A percentile compares a stretch with the other conserved stretches of the same genome.
Conservation (phyloP, 2,113 vertebrate species). For the Motacilla alba region DNA sequence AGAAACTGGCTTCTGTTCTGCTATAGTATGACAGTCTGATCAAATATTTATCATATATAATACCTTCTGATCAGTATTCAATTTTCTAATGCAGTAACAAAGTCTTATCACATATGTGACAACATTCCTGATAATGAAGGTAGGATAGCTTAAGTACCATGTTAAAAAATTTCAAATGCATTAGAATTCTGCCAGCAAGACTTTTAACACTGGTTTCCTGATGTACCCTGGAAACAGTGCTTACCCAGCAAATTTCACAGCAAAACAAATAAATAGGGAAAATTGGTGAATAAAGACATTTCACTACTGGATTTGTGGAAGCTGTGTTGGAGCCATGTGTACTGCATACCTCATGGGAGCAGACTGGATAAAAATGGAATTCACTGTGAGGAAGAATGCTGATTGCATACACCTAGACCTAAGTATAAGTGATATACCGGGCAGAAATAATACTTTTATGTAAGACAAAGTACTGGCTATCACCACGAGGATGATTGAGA, state of each 20-base stretch:
- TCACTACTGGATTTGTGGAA: neutral
- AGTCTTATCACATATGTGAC: neutral
- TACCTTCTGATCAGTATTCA: neutral
- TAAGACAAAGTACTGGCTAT: neutral
- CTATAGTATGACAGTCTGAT: neutral
- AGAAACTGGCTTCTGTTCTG: neutral
- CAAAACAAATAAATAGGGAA: neutral
- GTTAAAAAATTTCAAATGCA: neutral
- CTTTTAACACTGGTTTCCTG: neutral
- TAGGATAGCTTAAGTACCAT: neutral
- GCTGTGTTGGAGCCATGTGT: neutral
- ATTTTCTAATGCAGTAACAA: slow-evolving; percentile 18
- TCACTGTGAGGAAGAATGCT: neutral
- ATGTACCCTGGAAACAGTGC: neutral
- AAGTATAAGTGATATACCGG: neutral
- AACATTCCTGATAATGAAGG: neutral
- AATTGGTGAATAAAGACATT: neutral
- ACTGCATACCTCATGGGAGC: neutral
- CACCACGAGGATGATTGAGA: neutral
- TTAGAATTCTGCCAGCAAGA: neutral
- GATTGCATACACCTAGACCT: neutral
- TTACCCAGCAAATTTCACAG: neutral
- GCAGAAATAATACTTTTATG: neutral
- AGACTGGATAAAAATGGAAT: neutral
- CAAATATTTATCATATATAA: neutral